Base-by-base conservation (phyloP, 92 coral and sea anemone species). In the Metridium senile region DNA sequence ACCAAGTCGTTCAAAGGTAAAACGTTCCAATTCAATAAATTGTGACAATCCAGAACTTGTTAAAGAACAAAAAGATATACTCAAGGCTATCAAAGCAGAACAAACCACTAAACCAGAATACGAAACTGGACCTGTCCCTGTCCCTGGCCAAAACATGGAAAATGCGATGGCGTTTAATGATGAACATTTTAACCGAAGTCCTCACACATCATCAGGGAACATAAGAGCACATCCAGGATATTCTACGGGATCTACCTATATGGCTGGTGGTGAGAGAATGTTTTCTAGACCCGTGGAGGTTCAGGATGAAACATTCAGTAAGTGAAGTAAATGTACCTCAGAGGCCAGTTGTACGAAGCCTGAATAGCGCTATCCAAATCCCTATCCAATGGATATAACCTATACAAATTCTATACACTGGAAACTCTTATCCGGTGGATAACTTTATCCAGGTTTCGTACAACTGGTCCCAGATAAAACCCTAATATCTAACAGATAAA, bases 51-150 rank as follows among this genome's bases (percentile, higher is more conserved):
- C 1, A 11, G 62, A 63, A 25, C 58, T 32, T n/a, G 73, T 76
- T 10, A 77, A 84, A 30, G 59, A 84, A 34, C 88, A 84, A 30
- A 81, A 77, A 34, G 56, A 72, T 13, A 70, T 84, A 1, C 70
- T 79, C 8, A 28, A 68, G 4, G 20, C 74, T 27, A 70, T 76
- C 21, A 45, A 85, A 57, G 76, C 72, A 10, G 71, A 23, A 63
- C 70, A 45, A 66, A 43, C 26, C 11, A 47, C 33, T 47, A 47
- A 52, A 25, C 57, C 30, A 8, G 35, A 34, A 62, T 17, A 70
- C 56, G 58, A 25, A 4, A 39, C 49, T 39, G 49, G 49, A 13
- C 49, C 6, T 39, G 49, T n/a, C n/a, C n/a, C 49, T 39, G 49
- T 54, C 4, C 45, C 33, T 28, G 23, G 53, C 23, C 64, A 64